Base-by-base conservation (phyloP, 2,113 vertebrate species). In the Lethenteron camtschaticum region DNA sequence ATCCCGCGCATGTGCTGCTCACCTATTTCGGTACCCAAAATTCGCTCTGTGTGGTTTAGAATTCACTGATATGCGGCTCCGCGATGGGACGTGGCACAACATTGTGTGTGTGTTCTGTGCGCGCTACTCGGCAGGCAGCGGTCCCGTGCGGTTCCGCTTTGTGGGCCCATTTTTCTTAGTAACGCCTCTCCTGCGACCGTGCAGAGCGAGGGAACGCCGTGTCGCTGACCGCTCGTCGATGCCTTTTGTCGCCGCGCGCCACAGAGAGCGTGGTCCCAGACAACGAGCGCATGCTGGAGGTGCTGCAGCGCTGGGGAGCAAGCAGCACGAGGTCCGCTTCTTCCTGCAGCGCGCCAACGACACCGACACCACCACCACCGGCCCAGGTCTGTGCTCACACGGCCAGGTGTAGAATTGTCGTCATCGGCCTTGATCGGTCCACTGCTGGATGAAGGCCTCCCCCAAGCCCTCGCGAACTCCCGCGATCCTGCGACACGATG, bases 261-360 rank as follows among this genome's bases (percentile, higher is more conserved):
- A 16, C 63, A 66, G 63, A 66, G 24, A n/a, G 63, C 24, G 63
- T 24, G n/a, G 10, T 66, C 8, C n/a, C 63, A 11, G 63, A 66
- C 63, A 66, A 66, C 24, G 63, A 66, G 63, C 63, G 63, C n/a
- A 66, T 66, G 63, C n/a, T 24, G 10, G 63, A 66, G 63, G n/a
- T 66, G 63, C 63, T 66, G 63, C 63, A 66, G 63, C 63, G 63
- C 63, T 66, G 63, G 63, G 63, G 24, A 24, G n/a, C n/a, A n/a
- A 66, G 63, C n/a, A 24, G 63, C n/a, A n/a, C n/a, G 63, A 66
- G 24, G 63, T 66, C 63, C n/a, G 63, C n/a, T 66, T 66, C 24
- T 66, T 16, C 63, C n/a, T 66, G n/a, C 63, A 24, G n/a, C 63
- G 24, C 10, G 63, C n/a, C 24, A 10, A 2, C 63, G n/a, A n/a